Evolutionary conservation across 1,140 invertebrate species (phyloP).

Genomic region (Ostrea edulis): DNA sequence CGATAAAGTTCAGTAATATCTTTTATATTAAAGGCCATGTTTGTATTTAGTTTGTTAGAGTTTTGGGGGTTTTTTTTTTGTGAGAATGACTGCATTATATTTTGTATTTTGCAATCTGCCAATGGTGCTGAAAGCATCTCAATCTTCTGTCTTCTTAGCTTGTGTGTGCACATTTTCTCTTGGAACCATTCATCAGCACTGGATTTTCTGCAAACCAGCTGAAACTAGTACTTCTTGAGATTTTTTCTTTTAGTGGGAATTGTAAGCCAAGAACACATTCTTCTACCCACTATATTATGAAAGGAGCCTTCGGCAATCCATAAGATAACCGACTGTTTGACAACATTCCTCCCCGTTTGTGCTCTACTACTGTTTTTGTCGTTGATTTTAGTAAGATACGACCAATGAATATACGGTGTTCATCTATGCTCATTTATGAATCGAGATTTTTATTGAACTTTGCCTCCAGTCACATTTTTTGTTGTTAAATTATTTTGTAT

Average conservation of each 20-base stretch:
- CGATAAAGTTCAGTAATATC: neutral
- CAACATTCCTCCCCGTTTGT: conserved; percentile 34
- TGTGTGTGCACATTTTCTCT: neutral
- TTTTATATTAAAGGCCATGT: neutral
- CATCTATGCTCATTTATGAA: conserved; percentile 45
- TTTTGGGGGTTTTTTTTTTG: neutral
- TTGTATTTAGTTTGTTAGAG: neutral
- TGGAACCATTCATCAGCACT: neutral
- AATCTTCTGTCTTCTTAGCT: neutral
- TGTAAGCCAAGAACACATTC: neutral
- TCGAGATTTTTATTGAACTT: conserved; percentile 49
- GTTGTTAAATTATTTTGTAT: conserved; percentile 49
- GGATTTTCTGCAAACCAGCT: neutral
- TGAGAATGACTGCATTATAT: conserved; percentile 9
- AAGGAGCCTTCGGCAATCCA: neutral
- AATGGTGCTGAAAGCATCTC: conserved; percentile 24
- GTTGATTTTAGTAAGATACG: conserved; percentile 43
- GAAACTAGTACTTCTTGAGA: neutral
- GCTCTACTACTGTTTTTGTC: conserved; percentile 40
- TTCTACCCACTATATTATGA: neutral
- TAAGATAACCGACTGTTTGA: conserved; percentile 9
- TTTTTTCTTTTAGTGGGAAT: neutral
- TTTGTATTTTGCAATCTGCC: conserved; percentile 31
- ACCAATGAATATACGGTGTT: conserved; percentile 33
- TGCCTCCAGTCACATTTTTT: conserved; percentile 49